Base-by-base conservation (phyloP, 2,113 vertebrate genomes). In the Campylomormyrus tamandua region DNA sequence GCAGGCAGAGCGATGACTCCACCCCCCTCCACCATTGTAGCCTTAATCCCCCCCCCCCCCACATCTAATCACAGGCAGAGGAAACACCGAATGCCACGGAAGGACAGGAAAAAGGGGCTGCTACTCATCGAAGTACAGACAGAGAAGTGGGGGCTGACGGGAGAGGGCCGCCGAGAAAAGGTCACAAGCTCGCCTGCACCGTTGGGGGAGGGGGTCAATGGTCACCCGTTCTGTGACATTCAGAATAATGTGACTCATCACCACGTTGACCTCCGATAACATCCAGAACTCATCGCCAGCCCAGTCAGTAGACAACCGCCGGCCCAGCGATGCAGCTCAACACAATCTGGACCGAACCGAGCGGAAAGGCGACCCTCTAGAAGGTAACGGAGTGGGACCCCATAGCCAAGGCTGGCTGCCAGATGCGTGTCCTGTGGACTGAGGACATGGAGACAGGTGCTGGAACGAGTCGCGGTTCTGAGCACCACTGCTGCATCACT, bases 11-110 rank as follows among this genome's bases (percentile, higher is more conserved):
- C 50, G 48, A 49, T 13, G 15, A 66, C 21, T 35, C 49, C 4
- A 53, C 62, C 5, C 70, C 89, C 88, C 85, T 77, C 49, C 56
- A 42, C n/a, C 87, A 91, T 58, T 49, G 35, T 15, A 19, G 19
- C 80, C 35, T 74, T 74, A 70, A 70, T 70, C 8, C 2, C 27
- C 31, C 45, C 88, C 10, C 11, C 10, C 2, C 39, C 2, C 31
- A 31, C 87, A 90, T 50, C 89, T 66, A 90, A 92, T 42, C 31
- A 35, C 48, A 74, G 49, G 24, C 7, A 6, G 35, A 35, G 9
- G 88, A 90, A 53, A 87, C 27, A 2, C 90, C 10, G 2, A 89
- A n/a, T 45, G 46, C 10, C 3, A 11, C 3, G 19, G 3, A 39
- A 83, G 27, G 19, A 21, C 13, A 19, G n/a, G 24, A 77, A 48